Percentiles rank a stretch among this genome's conserved stretches.
Evolutionary conservation across 1,140 invertebrate species (phyloP).

Genomic region (Polypedilum vanderplanki): DNA sequence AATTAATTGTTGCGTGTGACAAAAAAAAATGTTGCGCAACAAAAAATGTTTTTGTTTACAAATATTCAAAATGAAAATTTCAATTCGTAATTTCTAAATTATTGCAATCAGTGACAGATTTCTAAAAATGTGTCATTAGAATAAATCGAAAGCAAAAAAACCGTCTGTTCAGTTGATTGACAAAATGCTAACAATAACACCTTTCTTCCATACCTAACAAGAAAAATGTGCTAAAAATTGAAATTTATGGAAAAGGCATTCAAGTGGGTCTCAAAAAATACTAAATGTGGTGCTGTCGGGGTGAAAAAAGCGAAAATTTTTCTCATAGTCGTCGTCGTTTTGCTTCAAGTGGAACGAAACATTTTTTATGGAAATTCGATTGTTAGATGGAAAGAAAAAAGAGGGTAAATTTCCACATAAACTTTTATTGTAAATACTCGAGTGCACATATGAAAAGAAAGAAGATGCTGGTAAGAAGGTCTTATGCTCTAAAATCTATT

Average conservation of each 20-base stretch:
- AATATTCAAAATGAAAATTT: background rate
- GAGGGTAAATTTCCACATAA: background rate
- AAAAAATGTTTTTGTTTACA: no score
- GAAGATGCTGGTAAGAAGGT: background rate
- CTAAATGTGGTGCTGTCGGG: background rate
- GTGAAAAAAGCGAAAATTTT: background rate
- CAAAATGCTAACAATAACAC: no score
- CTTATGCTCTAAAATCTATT: background rate
- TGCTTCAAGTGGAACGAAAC: background rate
- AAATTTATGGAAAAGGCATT: background rate
- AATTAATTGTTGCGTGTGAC: no score
- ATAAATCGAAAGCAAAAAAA: no score
- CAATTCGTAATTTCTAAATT: no score
- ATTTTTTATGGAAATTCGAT: constrained; percentile 29
- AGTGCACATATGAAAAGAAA: background rate
- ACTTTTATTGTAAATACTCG: constrained; percentile 25
- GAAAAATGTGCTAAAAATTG: background rate
- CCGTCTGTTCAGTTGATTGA: no score
- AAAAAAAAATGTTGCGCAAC: no score
- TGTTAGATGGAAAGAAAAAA: background rate
- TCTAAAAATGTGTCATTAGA: no score
- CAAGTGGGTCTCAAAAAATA: background rate
- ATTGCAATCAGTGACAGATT: no score
- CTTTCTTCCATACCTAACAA: background rate
- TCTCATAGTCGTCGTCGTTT: background rate